Percentiles rank a stretch among this genome's conserved stretches.
These are phyloP conservation scores for Malthinus seriepunctatus DNA, from an alignment of 2,888 invertebrate species.

Conservation along the genomic window DNA sequence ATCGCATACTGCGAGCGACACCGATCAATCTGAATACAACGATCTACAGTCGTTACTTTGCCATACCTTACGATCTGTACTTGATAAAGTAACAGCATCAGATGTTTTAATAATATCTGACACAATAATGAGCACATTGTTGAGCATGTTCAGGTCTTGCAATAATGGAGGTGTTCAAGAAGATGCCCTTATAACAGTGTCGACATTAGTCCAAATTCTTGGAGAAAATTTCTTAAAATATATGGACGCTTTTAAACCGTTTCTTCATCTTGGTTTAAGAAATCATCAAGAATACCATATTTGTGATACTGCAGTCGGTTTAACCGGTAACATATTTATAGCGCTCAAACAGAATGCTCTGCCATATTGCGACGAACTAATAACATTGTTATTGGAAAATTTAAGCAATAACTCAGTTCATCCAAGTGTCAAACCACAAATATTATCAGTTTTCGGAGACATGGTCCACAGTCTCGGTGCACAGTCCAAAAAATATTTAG, in stretches of 20 bases:
- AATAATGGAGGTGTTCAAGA: slow-evolving; percentile 95
- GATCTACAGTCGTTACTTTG: slow-evolving; percentile 95
- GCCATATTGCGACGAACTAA: slow-evolving; percentile 96
- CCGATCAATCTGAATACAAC: slow-evolving; percentile 91
- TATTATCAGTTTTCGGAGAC: slow-evolving; percentile 95
- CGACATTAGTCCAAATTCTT: slow-evolving; percentile 89
- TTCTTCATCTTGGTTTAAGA: slow-evolving; percentile 86
- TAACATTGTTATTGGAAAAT: slow-evolving; percentile 87
- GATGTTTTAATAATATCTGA: slow-evolving; percentile 98
- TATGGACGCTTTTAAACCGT: slow-evolving; percentile 96
- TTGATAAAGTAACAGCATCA: slow-evolving; percentile 90
- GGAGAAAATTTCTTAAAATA: slow-evolving; percentile 93
- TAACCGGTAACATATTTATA: slow-evolving; percentile 96
- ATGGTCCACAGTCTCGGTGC: slow-evolving; percentile 93
- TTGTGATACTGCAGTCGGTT: slow-evolving; percentile 90
- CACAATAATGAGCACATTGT: slow-evolving; percentile 92
- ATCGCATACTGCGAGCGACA: slow-evolving; percentile 79
- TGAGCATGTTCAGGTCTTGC: slow-evolving; percentile 93
- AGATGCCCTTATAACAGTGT: slow-evolving; percentile 96
- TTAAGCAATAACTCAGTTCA: slow-evolving; percentile 88
- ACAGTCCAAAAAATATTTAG: slow-evolving; percentile 92
- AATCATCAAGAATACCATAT: slow-evolving; percentile 96
- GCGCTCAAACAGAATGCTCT: slow-evolving; percentile 85
- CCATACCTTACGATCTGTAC: slow-evolving; percentile 93
- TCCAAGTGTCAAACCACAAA: slow-evolving; percentile 95